These are phyloP conservation scores for Amphibalanus amphitrite DNA, from an alignment of 1,140 invertebrate species.

Conservation along the genomic window DNA sequence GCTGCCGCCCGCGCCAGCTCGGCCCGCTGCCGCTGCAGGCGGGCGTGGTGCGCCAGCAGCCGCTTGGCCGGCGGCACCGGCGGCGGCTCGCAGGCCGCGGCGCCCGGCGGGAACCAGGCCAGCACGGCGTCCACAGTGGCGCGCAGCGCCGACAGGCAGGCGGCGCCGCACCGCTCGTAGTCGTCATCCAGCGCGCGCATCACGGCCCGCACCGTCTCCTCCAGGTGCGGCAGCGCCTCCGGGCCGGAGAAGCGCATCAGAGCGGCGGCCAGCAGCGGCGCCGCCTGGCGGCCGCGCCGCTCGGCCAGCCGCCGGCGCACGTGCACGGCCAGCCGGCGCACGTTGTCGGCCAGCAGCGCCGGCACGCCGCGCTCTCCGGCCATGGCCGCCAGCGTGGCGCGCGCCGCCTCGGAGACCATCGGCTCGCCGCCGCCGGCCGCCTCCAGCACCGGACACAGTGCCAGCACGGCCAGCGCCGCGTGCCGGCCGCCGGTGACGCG, in stretches of 20 bases:
- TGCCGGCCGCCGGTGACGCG: conserved; percentile 22
- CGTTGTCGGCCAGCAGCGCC: neutral
- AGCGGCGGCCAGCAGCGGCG: neutral
- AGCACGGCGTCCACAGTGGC: neutral
- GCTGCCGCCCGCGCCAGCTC: neutral
- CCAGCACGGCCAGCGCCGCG: conserved; percentile 36
- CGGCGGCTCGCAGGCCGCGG: neutral
- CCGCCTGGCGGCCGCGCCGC: neutral
- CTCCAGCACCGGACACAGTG: conserved; percentile 45
- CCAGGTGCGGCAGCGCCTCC: neutral
- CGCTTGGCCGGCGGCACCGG: neutral
- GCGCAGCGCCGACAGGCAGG: neutral
- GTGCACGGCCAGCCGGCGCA: neutral
- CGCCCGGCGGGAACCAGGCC: neutral
- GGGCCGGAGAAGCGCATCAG: neutral
- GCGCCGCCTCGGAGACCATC: conserved; percentile 34
- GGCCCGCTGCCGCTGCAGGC: too few relatives aligned
- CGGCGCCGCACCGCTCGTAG: neutral
- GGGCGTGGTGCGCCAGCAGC: neutral
- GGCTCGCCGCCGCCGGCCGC: conserved; percentile 40
- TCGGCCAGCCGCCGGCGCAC: neutral
- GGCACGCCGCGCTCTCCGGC: neutral
- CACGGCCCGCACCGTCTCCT: neutral
- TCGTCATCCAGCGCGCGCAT: neutral
- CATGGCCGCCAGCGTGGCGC: neutral